phyloP scores from a whole-genome alignment of 1,140 invertebrate genomes.

The Leguminivora glycinivorella region DNA sequence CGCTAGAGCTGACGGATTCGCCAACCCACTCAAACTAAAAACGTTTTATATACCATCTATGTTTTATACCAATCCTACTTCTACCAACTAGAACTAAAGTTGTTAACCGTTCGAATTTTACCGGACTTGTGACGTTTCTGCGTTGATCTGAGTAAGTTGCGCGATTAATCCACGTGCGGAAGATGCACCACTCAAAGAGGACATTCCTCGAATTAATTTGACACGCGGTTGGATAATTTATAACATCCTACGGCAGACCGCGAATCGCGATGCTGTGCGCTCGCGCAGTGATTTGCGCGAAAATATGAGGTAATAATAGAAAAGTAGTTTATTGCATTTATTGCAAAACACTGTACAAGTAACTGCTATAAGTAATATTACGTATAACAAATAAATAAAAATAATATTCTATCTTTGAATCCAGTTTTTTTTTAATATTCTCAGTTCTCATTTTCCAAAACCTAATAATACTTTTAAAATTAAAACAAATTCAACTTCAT shows the following conservation, averaged over 20 bases:
- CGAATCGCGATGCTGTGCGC: constrained; percentile 33
- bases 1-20: constrained; percentile 12
- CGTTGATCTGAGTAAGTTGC: constrained; percentile 23
- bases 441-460: too few species aligned
- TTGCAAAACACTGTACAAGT: background rate
- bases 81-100: background rate
- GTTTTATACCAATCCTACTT: background rate
- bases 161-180: constrained; percentile 70
- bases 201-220: constrained; percentile 79
- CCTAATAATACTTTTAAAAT: too few species aligned
- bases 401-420: too few species aligned
- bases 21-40: background rate
- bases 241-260: constrained; percentile 72
- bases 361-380: too few species aligned
- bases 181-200: constrained; percentile 56
- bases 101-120: background rate
- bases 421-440: too few species aligned
- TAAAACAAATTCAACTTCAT: too few species aligned
- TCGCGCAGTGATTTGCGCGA: background rate
- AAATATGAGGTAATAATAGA: background rate
- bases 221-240: constrained; percentile 78
- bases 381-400: too few species aligned
- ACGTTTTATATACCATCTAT: background rate
- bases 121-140: background rate
- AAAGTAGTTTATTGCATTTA: background rate